Evolutionary conservation across 2,113 vertebrate genomes (phyloP), one percentile per base, ranked within the genome.

Genomic region (Istiophorus platypterus): DNA sequence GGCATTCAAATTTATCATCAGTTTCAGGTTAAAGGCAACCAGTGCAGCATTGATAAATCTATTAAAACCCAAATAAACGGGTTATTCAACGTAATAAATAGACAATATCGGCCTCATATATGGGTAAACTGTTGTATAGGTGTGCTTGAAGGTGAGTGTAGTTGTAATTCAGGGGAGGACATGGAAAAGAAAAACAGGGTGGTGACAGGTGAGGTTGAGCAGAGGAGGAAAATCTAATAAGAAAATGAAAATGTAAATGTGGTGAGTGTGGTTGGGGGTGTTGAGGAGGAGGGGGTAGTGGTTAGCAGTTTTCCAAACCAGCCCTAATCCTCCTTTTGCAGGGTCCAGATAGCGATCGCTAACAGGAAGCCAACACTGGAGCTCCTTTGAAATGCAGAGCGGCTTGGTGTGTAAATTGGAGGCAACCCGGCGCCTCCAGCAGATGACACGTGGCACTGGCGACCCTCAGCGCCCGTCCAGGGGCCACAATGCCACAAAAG

Each of bases 381-480:
- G 78, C 93, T 93, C 93, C 95, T 96, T 96, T 96, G 95, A 96
- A 96, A 96, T 96, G 95, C 96, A 96, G 93, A 96, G 94, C 92
- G 92, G 91, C 94, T 90, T 90, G 71, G 92, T 89, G 92, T 92
- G 92, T 93, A 95, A 96, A 96, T 95, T 96, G 95, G 93, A 94
- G 95, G 89, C 93, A 87, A 91, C 70, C 79, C 1, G 54, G 93
- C 93, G 92, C 92, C 93, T 94, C 92, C 89, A 92, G 80, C 91
- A 93, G 95, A 95, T 96, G 96, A 96, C 96, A 96, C 92, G 88
- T 92, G 89, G 94, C 94, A 92, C 93, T 54, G 74, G 69, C 78
- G 93, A 95, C 96, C 95, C 95, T 94, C 94, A 39, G 93, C 88
- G 29, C 83, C 94, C 93, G 89, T 94, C 94, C 94, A 90, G 94